Conservation (phyloP, 92 coral and sea anemone species). For the Phenganax subtilis region DNA sequence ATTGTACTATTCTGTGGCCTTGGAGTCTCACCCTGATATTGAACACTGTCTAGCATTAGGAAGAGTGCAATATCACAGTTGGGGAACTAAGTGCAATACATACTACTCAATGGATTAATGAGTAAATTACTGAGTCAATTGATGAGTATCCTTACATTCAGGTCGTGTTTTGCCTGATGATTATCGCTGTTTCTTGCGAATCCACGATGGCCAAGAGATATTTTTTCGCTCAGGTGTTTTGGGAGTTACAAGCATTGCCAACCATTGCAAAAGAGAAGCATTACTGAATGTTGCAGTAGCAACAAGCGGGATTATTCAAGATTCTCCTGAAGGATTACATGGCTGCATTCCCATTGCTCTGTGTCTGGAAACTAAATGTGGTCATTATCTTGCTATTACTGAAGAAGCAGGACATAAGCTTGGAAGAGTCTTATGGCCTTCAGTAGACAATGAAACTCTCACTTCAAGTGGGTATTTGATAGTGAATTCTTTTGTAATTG, state of each 20-base stretch:
- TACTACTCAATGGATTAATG: background rate
- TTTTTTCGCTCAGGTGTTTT: conserved; percentile 79
- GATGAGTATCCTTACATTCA: conserved; percentile 11
- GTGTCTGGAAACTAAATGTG: conserved; percentile 82
- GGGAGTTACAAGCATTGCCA: conserved; percentile 85
- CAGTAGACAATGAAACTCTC: conserved; percentile 56
- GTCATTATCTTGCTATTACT: conserved; percentile 89
- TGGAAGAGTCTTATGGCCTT: conserved; percentile 92
- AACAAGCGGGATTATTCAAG: conserved; percentile 58
- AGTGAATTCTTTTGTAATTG: conserved; percentile 80
- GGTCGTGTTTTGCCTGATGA: conserved; percentile 78
- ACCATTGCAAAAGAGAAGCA: conserved; percentile 92
- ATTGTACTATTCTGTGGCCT: no score
- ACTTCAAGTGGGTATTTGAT: conserved; percentile 41
- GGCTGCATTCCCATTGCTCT: conserved; percentile 79
- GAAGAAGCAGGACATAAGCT: conserved; percentile 75
- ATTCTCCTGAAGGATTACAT: conserved; percentile 49
- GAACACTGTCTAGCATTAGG: background rate
- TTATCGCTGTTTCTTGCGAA: conserved; percentile 77
- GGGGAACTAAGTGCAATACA: background rate
- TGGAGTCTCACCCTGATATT: no score
- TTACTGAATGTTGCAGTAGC: conserved; percentile 62
- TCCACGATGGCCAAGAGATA: conserved; percentile 81
- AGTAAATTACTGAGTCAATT: background rate
- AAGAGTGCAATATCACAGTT: background rate